These are phyloP conservation scores for Cryptotermes secundus DNA, from an alignment of 1,140 invertebrate species.

Conservation along the genomic window DNA sequence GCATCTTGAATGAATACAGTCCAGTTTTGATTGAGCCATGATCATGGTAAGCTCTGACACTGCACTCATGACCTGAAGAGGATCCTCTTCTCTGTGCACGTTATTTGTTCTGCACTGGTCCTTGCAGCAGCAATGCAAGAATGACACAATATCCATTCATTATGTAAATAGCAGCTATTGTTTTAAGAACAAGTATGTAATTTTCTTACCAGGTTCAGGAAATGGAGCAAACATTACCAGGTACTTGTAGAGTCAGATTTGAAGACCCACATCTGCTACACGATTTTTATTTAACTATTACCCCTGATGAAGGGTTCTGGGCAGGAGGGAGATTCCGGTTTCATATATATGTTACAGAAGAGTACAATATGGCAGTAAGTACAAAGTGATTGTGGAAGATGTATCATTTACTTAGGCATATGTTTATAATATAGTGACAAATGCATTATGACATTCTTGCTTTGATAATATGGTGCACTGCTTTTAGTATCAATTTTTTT, in stretches of 20 bases:
- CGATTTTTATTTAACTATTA: slow-evolving; percentile 75
- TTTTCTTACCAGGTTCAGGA: slow-evolving; percentile 70
- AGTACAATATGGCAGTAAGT: slow-evolving; percentile 99
- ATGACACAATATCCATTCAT: neutral
- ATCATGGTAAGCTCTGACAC: neutral
- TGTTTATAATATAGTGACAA: too few species aligned
- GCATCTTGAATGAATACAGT: too few species aligned
- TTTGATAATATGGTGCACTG: too few species aligned
- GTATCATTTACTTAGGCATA: too few species aligned
- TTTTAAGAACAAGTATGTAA: too few species aligned
- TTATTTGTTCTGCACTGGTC: neutral
- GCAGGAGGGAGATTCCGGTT: slow-evolving; percentile 83
- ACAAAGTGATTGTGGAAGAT: slow-evolving; percentile 33
- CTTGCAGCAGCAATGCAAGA: neutral
- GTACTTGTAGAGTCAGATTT: slow-evolving; percentile 77
- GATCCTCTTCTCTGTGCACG: neutral
- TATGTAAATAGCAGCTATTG: neutral
- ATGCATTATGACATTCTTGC: too few species aligned
- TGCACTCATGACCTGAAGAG: neutral
- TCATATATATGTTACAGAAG: slow-evolving; percentile 82
- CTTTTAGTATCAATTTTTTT: too few species aligned
- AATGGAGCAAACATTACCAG: slow-evolving; percentile 81
- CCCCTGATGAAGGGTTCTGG: slow-evolving; percentile 90
- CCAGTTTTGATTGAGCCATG: neutral
- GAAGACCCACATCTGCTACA: slow-evolving; percentile 79